phyloP scores from a whole-genome alignment of 2,113 vertebrate genomes.

The Ursus arctos region DNA sequence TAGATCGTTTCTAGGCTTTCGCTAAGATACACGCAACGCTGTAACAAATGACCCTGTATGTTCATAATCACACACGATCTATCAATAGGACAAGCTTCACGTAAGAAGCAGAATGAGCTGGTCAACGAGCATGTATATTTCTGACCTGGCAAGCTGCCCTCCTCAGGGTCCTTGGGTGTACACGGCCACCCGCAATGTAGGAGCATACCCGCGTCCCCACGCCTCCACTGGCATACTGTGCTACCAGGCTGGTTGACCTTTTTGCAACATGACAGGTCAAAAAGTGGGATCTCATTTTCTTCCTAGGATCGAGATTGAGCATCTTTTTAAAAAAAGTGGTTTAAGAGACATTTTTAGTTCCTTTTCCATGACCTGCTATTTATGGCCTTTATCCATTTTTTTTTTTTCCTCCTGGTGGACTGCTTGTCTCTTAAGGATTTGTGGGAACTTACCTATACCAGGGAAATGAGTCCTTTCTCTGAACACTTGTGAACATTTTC shows the following conservation, averaged over 20 bases:
- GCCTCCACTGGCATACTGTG: background rate
- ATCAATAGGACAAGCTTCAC: background rate
- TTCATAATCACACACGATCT: background rate
- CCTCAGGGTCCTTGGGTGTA: background rate
- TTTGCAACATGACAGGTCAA: background rate
- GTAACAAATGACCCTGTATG: background rate
- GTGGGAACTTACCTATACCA: background rate
- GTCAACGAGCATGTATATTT: background rate
- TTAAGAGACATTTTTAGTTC: conserved; percentile 8
- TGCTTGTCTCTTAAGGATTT: background rate
- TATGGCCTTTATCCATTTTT: background rate
- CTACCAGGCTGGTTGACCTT: background rate
- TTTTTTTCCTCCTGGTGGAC: background rate
- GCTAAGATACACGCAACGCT: background rate
- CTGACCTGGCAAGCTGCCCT: background rate
- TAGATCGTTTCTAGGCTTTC: background rate
- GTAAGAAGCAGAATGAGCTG: background rate
- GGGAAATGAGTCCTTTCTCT: background rate
- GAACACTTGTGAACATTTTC: background rate
- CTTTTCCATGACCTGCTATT: background rate
- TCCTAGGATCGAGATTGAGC: background rate
- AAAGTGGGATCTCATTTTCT: background rate
- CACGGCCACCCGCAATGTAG: background rate
- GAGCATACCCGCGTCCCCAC: background rate
- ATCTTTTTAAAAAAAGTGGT: background rate